Evolutionary conservation across 2,888 invertebrate genomes (phyloP).

Genomic region (Xestia c-nigrum): DNA sequence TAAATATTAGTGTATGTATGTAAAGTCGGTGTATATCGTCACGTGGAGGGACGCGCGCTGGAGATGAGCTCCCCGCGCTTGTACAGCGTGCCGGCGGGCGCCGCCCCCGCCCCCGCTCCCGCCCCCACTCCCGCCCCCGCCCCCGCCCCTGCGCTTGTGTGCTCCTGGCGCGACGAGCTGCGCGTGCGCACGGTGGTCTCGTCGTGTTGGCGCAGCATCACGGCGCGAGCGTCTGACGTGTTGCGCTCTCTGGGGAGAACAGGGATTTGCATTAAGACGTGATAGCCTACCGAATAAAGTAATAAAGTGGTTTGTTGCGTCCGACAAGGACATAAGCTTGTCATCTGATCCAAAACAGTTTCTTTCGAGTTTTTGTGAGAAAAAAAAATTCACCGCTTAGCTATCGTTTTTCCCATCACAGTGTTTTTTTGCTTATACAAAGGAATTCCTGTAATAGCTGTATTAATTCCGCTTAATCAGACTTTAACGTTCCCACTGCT

Average conservation of each 20-base stretch:
- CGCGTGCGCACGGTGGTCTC: constrained; percentile 90
- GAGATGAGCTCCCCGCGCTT: constrained; percentile 95
- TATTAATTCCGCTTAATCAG: background rate
- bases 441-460: background rate
- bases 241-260: constrained; percentile 84
- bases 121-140: constrained; percentile 81
- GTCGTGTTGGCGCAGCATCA: constrained; percentile 82
- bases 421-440: no score
- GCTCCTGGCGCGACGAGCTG: constrained; percentile 73
- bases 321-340: no score
- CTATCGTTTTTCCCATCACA: background rate
- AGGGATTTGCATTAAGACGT: background rate
- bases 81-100: constrained; percentile 90
- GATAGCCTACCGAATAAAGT: no score
- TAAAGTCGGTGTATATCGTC: constrained; percentile 83
- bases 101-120: constrained; percentile 57
- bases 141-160: constrained; percentile 74
- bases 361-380: no score
- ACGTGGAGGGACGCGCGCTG: constrained; percentile 91
- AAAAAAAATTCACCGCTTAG: background rate
- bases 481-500: background rate
- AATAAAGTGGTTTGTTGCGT: no score
- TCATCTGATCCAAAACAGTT: background rate
- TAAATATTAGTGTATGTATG: constrained; percentile 89
- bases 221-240: constrained; percentile 86